phyloP scores from a whole-genome alignment of 2,797 vertebrate species.

The Lophotriccus pileatus region DNA sequence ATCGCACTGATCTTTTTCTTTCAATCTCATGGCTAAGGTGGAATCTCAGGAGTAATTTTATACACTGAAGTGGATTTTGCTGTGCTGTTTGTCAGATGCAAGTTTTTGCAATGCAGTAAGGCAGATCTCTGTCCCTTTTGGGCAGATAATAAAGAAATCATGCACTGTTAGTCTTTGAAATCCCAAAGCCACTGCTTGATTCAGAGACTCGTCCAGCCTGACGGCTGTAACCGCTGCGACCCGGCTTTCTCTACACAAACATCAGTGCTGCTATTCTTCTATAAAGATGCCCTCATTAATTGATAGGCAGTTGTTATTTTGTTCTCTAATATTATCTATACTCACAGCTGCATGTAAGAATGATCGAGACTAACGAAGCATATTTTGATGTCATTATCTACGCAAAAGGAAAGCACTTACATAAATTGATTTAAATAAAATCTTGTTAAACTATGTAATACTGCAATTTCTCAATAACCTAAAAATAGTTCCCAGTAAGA shows the following conservation, averaged over 20 bases:
- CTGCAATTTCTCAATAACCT: not conserved
- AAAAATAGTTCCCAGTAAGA: not conserved
- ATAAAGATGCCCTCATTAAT: not conserved
- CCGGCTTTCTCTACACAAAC: not conserved
- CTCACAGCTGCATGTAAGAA: not conserved
- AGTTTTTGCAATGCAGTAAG: not conserved
- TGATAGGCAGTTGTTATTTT: not conserved
- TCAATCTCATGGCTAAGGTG: not conserved
- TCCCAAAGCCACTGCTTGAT: not conserved
- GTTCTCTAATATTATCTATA: not conserved
- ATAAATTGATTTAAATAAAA: not conserved
- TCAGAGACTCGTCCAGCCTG: not conserved
- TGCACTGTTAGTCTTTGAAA: not conserved
- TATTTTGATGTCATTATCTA: not conserved
- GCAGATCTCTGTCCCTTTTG: not conserved
- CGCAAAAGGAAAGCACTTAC: not conserved
- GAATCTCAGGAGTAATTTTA: not conserved
- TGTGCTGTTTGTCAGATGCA: not conserved
- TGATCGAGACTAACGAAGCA: not conserved
- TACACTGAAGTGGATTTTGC: not conserved
- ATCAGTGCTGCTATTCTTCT: not conserved
- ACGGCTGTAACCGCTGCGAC: fast-evolving
- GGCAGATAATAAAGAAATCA: not conserved
- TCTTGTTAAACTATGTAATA: not conserved
- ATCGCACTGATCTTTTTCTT: fast-evolving